Conservation (phyloP, 2,797 vertebrate genomes). For the Anas flavirostris region DNA sequence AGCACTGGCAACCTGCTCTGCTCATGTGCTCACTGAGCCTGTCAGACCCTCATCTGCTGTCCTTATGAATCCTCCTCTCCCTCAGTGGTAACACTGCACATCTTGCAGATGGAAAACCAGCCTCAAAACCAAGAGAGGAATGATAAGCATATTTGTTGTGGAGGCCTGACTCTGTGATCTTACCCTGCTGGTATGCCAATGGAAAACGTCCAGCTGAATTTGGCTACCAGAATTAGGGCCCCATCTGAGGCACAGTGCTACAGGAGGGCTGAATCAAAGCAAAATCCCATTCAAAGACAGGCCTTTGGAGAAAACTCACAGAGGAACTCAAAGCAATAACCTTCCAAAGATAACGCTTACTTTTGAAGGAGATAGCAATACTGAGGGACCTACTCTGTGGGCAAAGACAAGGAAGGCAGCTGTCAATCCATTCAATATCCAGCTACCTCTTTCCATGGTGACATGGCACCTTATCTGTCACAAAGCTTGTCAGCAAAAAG, state of each 20-base stretch:
- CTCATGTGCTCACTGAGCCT: neutral
- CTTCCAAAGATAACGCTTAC: neutral
- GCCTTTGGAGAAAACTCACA: neutral
- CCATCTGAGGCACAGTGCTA: neutral
- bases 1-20: neutral
- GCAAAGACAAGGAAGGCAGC: neutral
- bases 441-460: neutral
- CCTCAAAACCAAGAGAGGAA: neutral
- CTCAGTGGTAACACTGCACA: neutral
- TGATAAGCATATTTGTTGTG: rapidly evolving
- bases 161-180: neutral
- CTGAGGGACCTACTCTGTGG: neutral
- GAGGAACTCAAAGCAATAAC: neutral
- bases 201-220: neutral
- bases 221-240: rapidly evolving
- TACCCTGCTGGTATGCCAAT: neutral
- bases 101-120: neutral
- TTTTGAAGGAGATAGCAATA: neutral
- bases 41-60: neutral
- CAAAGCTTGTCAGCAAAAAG: neutral
- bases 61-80: neutral
- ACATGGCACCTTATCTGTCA: neutral
- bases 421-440: neutral
- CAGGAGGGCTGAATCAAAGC: neutral
- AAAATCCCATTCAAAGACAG: neutral